Evolutionary conservation across 92 coral and sea anemone genomes (phyloP).

Genomic region (Porites rus): DNA sequence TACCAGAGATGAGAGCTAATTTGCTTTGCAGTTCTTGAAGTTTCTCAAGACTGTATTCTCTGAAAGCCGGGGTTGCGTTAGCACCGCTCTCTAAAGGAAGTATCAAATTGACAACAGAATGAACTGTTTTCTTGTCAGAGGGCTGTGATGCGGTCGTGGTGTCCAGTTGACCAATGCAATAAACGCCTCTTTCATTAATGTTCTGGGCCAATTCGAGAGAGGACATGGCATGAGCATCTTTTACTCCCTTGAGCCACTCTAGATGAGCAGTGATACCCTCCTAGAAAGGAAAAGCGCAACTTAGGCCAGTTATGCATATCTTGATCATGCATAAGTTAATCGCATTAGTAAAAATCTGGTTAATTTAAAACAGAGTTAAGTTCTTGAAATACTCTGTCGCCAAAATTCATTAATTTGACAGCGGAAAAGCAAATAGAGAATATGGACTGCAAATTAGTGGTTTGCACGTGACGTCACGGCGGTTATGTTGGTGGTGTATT

Average conservation of each 20-base stretch:
- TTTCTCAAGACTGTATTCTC: conserved; percentile 62
- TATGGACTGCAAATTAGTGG: no score
- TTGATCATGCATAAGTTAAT: no score
- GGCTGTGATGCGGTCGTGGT: conserved; percentile 11
- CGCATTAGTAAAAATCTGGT: no score
- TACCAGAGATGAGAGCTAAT: conserved; percentile 80
- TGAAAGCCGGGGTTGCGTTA: conserved; percentile 7
- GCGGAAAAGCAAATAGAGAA: no score
- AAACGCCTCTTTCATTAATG: conserved; percentile 79
- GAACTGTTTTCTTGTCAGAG: conserved; percentile 30
- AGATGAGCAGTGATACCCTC: conserved; percentile 60
- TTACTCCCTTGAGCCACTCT: conserved; percentile 81
- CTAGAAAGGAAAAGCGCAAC: conserved; percentile 2
- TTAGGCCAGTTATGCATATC: no score
- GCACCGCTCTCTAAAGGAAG: not conserved
- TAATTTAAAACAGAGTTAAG: no score
- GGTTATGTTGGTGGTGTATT: no score
- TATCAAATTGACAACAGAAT: conserved; percentile 26
- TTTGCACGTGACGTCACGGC: no score
- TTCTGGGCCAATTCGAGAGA: conserved; percentile 81
- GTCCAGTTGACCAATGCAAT: conserved; percentile 54
- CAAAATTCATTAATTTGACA: no score
- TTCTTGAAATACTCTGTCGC: no score
- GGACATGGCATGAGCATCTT: conserved; percentile 81
- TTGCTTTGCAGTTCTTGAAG: conserved; percentile 82